Evolutionary conservation across 2,113 vertebrate species (phyloP), one percentile per base, ranked within the genome.

Genomic region (Aramus guarauna): DNA sequence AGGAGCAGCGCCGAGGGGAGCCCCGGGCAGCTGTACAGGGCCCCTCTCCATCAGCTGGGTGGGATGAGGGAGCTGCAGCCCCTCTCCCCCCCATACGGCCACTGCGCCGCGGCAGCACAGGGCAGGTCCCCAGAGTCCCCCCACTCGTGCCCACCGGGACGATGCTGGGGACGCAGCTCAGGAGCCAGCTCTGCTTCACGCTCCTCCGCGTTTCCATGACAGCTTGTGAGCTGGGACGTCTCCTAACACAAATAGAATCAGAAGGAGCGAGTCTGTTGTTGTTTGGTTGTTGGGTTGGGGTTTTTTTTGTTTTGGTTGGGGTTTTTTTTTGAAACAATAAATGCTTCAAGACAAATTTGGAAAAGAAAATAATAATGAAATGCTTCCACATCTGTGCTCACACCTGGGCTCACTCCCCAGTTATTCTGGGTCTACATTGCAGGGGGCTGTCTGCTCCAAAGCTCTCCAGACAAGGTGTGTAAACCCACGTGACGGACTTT

Each of bases 1-100:
- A 81, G 50, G 0, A 58, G 17, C 55, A 81, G 73, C 6, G 0
- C n/a, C 0, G 0, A 74, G 60, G 34, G 29, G 36, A 66, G 23
- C 21, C 9, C n/a, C 14, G 71, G 47, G 94, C 62, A 94, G 94
- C 62, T 37, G 37, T 1, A 14, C 0, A 0, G 53, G 79, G 41
- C 20, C 23, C 66, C 83, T 29, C 60, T 36, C 7, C 76, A 53
- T 12, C 43, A 26, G 47, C 47, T 24, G 87, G 19, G n/a, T 67
- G 80, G 80, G 75, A 45, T 20, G 66, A 15, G 36, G 81, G 74
- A 71, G 27, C 69, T 58, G 55, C 59, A 94, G 58, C 37, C 29
- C 43, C 66, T 67, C 4, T 0, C 11, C 66, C 62, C n/a, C 71
- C 75, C 34, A 3, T 5, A 20, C 3, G 1, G 48, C 55, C 13